These are phyloP conservation scores for Dasyprocta punctata DNA, from an alignment of 2,113 vertebrate genomes.

Conservation along the genomic window DNA sequence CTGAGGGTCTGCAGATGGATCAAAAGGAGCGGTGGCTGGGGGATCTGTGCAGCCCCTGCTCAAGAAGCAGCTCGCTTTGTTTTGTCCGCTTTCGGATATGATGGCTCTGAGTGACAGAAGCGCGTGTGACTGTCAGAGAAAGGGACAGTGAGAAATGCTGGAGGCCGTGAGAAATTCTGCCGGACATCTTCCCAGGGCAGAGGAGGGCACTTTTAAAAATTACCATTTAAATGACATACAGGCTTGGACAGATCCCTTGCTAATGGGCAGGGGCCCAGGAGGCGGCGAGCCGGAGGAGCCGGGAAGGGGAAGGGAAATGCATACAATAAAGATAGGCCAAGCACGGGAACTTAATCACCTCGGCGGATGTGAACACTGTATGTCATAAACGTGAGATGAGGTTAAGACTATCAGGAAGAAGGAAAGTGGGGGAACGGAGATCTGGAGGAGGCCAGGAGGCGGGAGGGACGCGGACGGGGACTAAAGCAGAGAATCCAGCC, in stretches of 20 bases:
- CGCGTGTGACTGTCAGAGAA: neutral
- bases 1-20: neutral
- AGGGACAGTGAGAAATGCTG: neutral
- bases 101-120: neutral
- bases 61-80: neutral
- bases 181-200: neutral
- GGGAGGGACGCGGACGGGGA: neutral
- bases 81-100: neutral
- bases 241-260: neutral
- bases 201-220: neutral
- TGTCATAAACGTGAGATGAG: neutral
- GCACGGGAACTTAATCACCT: neutral
- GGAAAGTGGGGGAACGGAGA: neutral
- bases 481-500: neutral
- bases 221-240: neutral
- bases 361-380: neutral
- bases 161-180: neutral
- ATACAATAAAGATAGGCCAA: neutral
- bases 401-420: neutral
- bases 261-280: neutral
- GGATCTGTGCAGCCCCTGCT: rapidly evolving
- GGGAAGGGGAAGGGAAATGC: neutral
- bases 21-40: rapidly evolving
- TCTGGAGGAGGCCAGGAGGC: neutral
- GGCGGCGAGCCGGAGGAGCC: neutral